A percentile compares a stretch with the other conserved stretches of the same genome.
These are phyloP conservation scores for Dendrolimus pini DNA, from an alignment of 2,888 invertebrate genomes.

Conservation along the genomic window DNA sequence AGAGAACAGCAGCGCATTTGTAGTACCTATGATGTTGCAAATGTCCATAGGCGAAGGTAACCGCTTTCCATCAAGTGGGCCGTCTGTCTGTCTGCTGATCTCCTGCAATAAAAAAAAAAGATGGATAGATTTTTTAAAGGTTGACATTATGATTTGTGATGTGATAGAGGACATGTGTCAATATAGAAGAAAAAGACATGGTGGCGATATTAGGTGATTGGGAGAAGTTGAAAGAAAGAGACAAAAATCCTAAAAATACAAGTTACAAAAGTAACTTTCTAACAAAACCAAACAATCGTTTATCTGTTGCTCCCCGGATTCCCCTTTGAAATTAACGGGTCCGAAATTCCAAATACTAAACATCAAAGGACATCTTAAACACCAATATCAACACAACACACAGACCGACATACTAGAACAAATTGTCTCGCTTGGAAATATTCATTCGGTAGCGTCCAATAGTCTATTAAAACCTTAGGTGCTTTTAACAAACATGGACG, in stretches of 20 bases:
- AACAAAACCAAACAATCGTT: too few species aligned
- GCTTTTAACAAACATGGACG: not conserved
- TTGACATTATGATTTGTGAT: too few species aligned
- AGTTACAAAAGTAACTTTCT: too few species aligned
- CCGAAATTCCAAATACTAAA: constrained; percentile 38
- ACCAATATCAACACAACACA: constrained; percentile 56
- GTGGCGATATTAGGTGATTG: not conserved
- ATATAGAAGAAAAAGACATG: too few species aligned
- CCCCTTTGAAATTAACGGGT: constrained; percentile 5
- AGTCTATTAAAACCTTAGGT: constrained; percentile 47
- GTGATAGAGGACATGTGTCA: too few species aligned
- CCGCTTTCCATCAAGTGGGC: too few species aligned
- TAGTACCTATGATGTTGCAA: too few species aligned
- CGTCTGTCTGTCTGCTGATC: too few species aligned
- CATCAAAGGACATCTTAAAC: constrained; percentile 71
- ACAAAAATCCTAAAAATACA: not conserved
- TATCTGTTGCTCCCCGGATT: not conserved
- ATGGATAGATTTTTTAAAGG: too few species aligned
- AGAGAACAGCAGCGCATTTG: too few species aligned
- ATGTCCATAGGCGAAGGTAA: too few species aligned
- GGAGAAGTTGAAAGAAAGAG: not conserved
- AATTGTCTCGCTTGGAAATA: constrained; percentile 31
- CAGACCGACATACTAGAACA: constrained; percentile 36
- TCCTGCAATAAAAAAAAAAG: too few species aligned
- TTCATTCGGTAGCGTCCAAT: constrained; percentile 14